Conservation (phyloP, 2,113 vertebrate genomes). For the Alexandromys fortis region DNA sequence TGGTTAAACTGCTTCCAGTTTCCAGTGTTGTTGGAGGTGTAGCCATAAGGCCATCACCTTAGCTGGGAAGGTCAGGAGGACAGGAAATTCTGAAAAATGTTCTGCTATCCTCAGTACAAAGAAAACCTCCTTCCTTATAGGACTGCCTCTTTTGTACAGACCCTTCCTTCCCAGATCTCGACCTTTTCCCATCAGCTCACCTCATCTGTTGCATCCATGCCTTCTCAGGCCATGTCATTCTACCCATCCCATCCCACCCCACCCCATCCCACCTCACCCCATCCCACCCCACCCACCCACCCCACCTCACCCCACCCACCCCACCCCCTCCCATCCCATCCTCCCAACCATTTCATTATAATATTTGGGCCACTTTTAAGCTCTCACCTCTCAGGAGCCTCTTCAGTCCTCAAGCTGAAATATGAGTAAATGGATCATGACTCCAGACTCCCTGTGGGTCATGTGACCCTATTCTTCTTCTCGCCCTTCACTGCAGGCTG, state of each 20-base stretch:
- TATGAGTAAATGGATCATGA: not conserved
- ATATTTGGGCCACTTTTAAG: not conserved
- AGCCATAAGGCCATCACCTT: not conserved
- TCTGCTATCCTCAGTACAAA: not conserved
- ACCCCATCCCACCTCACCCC: fast-evolving
- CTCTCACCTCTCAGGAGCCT: not conserved
- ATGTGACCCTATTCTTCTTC: not conserved
- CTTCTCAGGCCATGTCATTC: not conserved
- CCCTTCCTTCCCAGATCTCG: not conserved
- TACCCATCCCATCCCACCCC: fast-evolving
- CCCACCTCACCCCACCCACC: not conserved
- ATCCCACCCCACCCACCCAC: not conserved
- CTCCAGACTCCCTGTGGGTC: not conserved
- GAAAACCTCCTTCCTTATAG: not conserved
- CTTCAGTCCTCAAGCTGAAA: not conserved
- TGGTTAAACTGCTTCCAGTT: not conserved
- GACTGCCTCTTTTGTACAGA: not conserved
- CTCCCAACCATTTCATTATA: not conserved
- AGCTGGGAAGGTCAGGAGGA: not conserved
- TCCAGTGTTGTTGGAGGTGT: not conserved
- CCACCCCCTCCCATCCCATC: too few relatives aligned
- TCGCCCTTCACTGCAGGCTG: not conserved
- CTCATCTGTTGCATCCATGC: not conserved
- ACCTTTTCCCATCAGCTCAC: too few relatives aligned
- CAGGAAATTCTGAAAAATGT: not conserved